Base-by-base conservation (phyloP, 2,888 invertebrate species). In the Chrysodeixis includens region DNA sequence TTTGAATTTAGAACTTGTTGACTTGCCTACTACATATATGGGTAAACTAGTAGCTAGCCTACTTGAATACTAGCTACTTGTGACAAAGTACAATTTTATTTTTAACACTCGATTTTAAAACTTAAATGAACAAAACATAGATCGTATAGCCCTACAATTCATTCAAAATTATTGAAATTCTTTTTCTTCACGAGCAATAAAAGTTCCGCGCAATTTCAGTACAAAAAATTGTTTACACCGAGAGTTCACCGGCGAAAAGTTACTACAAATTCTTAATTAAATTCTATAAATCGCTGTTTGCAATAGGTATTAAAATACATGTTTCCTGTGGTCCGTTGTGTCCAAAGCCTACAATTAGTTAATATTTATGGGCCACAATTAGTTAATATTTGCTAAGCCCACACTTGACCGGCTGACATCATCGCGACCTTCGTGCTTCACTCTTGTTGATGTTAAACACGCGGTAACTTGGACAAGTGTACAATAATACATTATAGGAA, bases 321-420 rank as follows among this genome's bases (percentile, higher is more conserved):
- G 61, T 71, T 69, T 71, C 69, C 62, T 64, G 54, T 65, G 62
- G 52, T 63, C 61, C 66, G 54, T 62, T 71, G 68, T 72, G 18
- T 16, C 44, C 18, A 49, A 70, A 67, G 65, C 44, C 59, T 58
- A 12, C 35, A 30, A 60, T 62, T 62, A 56, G 66, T 65, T 49
- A 68, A 75, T 79, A 73, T 76, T 76, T 72, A 49, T 49, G 20
- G 20, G 44, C 58, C 61, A 14, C 52, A 30, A 60, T 62, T 66
- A 58, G 66, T 65, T 54, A 68, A 75, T 79, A 73, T 76, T 74
- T 72, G 78, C 62, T 66, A 66, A 71, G 64, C 81, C 81, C 75
- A 82, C 83, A 69, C 83, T 70, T 74, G 73, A 65, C 71, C 69
- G 71, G 26, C 71, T 82, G 81, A 82, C 81, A 78, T 82, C 81